Base-by-base conservation (phyloP, 2,113 vertebrate species). In the Gobius niger region DNA sequence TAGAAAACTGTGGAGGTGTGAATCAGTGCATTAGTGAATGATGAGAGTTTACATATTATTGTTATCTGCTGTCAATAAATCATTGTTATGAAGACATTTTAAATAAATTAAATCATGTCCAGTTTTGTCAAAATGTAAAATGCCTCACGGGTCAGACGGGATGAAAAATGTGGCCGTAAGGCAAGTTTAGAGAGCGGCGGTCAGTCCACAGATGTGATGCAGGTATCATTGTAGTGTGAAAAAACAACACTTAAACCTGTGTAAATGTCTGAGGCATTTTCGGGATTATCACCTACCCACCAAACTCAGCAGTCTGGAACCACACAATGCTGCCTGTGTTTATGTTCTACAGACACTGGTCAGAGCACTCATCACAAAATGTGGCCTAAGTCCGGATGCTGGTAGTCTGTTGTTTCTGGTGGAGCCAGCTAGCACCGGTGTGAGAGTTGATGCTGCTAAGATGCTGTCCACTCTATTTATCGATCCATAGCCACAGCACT, bases 221-320 rank as follows among this genome's bases (percentile, higher is more conserved):
- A 93, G 88, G 91, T 93, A 88, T 81, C 90, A 88, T 72, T 79
- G 41, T 81, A 63, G 83, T 90, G 91, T 88, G 85, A 93, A 90
- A 89, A 92, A 92, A 91, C 86, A 93, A 91, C 87, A 89, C 47
- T 88, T 81, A 72, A 85, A 83, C 90, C 86, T 91, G 82, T 87
- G 90, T 83, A 88, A 92, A 93, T 82, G 86, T 85, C 79, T 77
- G 68, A 70, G 86, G 83, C 75, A 81, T 76, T 88, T 66, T 77
- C 76, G 83, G 82, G 78, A 87, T 86, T 88, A 78, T 89, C 90
- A 91, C 87, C 84, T 83, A 84, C 82, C 78, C 67, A 80, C 78
- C 76, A 91, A 90, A 79, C 80, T 73, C 52, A 75, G 67, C 47
- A 73, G 67, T 63, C 65, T 19, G 46, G 62, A 66, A 65, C 68